Conservation (phyloP, 2,797 vertebrate species). For the Glyptemys insculpta region DNA sequence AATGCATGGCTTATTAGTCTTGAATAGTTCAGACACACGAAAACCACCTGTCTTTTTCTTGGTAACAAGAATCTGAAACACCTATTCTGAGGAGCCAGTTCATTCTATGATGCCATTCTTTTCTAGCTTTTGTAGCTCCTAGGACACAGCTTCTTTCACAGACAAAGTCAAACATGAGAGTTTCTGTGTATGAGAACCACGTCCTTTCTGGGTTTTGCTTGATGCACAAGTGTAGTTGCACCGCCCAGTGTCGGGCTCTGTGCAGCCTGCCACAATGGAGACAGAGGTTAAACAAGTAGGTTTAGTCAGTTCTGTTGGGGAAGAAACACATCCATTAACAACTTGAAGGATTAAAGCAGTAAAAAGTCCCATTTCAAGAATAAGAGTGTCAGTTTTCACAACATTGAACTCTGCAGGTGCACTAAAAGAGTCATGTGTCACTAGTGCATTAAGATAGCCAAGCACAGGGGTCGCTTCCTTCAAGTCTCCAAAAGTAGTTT, state of each 20-base stretch:
- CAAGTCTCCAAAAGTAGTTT: slow-evolving; percentile 67
- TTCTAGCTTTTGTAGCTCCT: slow-evolving; percentile 65
- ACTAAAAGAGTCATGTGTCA: slow-evolving; percentile 69
- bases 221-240: slow-evolving; percentile 27
- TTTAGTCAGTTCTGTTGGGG: slow-evolving; percentile 68
- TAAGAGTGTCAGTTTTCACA: slow-evolving; percentile 67
- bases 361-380: slow-evolving; percentile 74
- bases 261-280: slow-evolving; percentile 38
- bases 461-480: slow-evolving; percentile 64
- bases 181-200: slow-evolving; percentile 45
- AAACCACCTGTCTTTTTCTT: slow-evolving; percentile 23
- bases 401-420: slow-evolving; percentile 75
- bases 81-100: slow-evolving; percentile 17
- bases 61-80: slow-evolving; percentile 47
- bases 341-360: slow-evolving; percentile 63
- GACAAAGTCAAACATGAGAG: slow-evolving; percentile 72
- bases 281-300: slow-evolving; percentile 75
- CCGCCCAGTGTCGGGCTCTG: slow-evolving; percentile 6
- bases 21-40: neutral
- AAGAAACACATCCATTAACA: slow-evolving; percentile 68
- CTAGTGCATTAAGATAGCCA: slow-evolving; percentile 39
- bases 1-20: neutral
- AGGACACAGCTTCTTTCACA: slow-evolving; percentile 59
- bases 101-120: slow-evolving; percentile 61
- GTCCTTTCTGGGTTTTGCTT: slow-evolving; percentile 28